Percentiles rank a stretch among this genome's conserved stretches.
phyloP scores from a whole-genome alignment of 1,140 invertebrate species.

The Diabrotica undecimpunctata region DNA sequence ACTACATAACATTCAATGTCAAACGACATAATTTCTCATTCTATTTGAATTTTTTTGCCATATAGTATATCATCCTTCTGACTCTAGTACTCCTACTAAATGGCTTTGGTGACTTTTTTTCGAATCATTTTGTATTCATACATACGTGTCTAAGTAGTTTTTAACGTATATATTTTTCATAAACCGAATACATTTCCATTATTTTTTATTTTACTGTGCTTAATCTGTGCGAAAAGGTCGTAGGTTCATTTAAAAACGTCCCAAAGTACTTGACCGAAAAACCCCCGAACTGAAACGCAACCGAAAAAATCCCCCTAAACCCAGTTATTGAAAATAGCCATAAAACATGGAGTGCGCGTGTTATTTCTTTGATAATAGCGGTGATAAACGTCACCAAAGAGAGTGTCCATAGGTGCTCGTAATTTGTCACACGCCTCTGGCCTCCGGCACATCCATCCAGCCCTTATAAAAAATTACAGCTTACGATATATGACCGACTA shows the following conservation, averaged over 20 bases:
- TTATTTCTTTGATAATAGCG: slow-evolving; percentile 2
- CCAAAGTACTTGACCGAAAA: background rate
- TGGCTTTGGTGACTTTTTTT: too few species aligned
- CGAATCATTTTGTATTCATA: too few species aligned
- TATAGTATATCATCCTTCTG: too few species aligned
- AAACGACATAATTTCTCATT: too few species aligned
- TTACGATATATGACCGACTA: background rate
- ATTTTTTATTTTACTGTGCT: background rate
- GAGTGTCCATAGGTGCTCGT: slow-evolving; percentile 1
- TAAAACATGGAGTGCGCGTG: background rate
- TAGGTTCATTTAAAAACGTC: too few species aligned
- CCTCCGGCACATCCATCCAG: background rate
- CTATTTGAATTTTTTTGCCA: too few species aligned
- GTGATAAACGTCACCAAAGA: slow-evolving; percentile 1
- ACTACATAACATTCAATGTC: too few species aligned
- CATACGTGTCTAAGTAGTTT: too few species aligned
- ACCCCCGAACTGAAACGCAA: background rate
- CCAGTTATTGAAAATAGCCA: background rate
- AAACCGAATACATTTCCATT: background rate
- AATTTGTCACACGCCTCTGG: background rate
- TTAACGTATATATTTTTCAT: background rate
- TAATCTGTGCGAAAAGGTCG: too few species aligned
- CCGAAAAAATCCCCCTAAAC: background rate
- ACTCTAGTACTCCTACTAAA: too few species aligned
- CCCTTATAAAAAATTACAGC: slow-evolving; percentile 2